Conservation (phyloP, 2,797 vertebrate species). For the Sardinella longiceps region DNA sequence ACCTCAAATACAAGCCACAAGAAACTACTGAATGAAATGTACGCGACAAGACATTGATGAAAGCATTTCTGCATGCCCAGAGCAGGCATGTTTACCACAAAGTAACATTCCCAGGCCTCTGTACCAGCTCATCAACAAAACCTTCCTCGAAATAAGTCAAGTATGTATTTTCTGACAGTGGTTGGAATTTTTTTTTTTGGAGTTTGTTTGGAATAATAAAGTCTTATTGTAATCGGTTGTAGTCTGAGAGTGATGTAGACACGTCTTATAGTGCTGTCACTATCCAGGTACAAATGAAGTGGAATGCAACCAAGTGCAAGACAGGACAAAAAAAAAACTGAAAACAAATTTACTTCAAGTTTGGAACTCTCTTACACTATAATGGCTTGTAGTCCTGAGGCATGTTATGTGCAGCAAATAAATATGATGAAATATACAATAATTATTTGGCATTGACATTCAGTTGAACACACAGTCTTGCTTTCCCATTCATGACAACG, state of each 20-base stretch:
- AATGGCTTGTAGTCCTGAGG: conserved; percentile 8
- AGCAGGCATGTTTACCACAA: neutral
- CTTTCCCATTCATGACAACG: neutral
- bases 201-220: neutral
- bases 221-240: neutral
- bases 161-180: neutral
- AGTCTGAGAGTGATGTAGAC: neutral
- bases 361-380: neutral
- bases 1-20: neutral
- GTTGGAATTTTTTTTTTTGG: conserved; percentile 7
- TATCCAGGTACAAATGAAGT: neutral
- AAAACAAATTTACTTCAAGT: conserved; percentile 6
- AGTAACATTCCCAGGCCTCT: neutral
- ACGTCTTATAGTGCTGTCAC: neutral
- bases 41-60: neutral
- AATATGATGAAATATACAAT: conserved; percentile 18
- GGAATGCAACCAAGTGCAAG: conserved; percentile 9
- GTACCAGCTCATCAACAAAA: neutral
- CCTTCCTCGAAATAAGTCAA: neutral
- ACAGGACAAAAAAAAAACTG: neutral
- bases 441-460: neutral
- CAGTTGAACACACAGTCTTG: neutral
- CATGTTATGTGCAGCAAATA: conserved; percentile 10
- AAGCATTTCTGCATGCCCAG: neutral
- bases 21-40: neutral